Base-by-base conservation (phyloP, 2,797 vertebrate genomes). In the Sebastes oblongus region DNA sequence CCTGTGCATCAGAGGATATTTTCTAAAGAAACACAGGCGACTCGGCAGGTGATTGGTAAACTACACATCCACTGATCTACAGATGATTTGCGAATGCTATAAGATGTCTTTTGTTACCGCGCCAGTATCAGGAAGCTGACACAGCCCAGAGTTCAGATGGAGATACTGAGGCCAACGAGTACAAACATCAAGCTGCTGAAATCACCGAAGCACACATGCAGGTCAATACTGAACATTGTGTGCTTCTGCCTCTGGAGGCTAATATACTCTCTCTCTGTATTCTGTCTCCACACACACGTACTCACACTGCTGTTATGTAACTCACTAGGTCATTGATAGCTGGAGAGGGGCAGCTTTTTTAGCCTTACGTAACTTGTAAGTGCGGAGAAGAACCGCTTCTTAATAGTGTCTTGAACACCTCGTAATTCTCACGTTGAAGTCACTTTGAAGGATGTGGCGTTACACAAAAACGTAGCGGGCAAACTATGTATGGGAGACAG, bases 151-250 rank as follows among this genome's bases (percentile, higher is more conserved):
- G 78, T 80, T 90, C 80, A 88, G 80, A 84, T 64, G 79, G 75
- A 80, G 78, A 77, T 27, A 30, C 50, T 1, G 25, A 50, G 58
- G 78, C 87, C 86, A 89, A 89, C 70, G 84, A 77, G 58, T 73
- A 87, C 74, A 87, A 86, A 84, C 86, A 81, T 81, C 72, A 80
- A 72, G 68, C 75, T 65, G 84, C 67, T 60, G 80, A 80, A 85
- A 83, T 88, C 80, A 77, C 64, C 62, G 80, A 39, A 67, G 86
- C 81, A 78, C 77, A 79, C 64, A 80, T 65, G 82, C 78, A 84
- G 86, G 89, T 90, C 89, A 87, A 75, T 72, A 58, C 84, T 70
- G 87, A 89, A 91, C 92, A 90, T 70, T 80, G 69, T 91, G 89
- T 91, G 77, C 90, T 76, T 82, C 81, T 83, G 80, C 72, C 82